Percentiles rank a stretch among this genome's conserved stretches.
These are phyloP conservation scores for Lethenteron camtschaticum DNA, from an alignment of 2,113 vertebrate genomes.

Conservation along the genomic window DNA sequence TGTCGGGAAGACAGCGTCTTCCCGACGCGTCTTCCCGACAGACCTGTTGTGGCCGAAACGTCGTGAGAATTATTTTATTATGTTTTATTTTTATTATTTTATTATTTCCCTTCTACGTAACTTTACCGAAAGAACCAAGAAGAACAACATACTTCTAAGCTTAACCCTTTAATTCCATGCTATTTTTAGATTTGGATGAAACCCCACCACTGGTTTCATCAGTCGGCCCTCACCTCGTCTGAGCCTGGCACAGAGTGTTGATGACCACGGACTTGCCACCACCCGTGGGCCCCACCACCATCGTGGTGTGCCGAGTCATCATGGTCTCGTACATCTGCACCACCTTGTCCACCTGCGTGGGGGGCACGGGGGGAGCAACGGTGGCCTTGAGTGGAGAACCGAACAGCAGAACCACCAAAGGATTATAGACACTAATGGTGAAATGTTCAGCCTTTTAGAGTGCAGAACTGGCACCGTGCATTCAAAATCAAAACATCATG, in stretches of 20 bases:
- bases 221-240: conserved; percentile 47
- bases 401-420: not conserved
- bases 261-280: conserved; percentile 93
- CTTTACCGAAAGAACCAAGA: no score
- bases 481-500: not conserved
- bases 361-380: not conserved
- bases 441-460: no score
- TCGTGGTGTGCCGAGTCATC: conserved; percentile 81
- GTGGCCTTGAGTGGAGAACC: not conserved
- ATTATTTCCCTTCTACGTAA: no score
- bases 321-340: conserved; percentile 94
- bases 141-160: no score
- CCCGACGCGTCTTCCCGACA: no score
- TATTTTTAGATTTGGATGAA: no score
- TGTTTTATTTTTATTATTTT: no score
- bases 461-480: not conserved
- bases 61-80: no score
- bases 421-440: not conserved
- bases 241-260: conserved; percentile 59
- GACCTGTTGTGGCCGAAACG: no score
- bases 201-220: no score
- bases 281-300: conserved; percentile 84
- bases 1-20: no score
- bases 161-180: no score
- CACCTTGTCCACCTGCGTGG: conserved; percentile 71